Conservation (phyloP, 2,888 invertebrate genomes). For the Macrosiphum euphorbiae region DNA sequence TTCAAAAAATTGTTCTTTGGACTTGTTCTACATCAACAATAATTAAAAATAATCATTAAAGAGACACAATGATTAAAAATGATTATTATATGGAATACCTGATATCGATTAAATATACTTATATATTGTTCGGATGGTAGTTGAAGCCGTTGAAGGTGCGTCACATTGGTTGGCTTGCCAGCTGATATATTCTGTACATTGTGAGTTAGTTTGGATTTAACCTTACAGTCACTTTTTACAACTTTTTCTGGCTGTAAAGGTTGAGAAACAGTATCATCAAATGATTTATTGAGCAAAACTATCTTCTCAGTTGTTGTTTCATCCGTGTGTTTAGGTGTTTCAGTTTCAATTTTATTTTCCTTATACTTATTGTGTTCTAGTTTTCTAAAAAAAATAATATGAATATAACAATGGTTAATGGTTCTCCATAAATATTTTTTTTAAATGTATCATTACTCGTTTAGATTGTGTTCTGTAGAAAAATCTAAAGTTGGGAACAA, state of each 20-base stretch:
- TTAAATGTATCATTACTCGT: slow-evolving; percentile 24
- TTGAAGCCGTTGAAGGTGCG: background rate
- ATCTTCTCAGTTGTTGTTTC: background rate
- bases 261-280: background rate
- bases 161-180: background rate
- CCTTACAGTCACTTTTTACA: background rate
- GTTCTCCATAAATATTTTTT: background rate
- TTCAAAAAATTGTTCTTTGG: slow-evolving; percentile 39
- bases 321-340: background rate
- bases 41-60: background rate
- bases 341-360: background rate
- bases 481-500: slow-evolving; percentile 49
- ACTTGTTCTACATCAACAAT: background rate
- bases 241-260: background rate
- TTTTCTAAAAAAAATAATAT: slow-evolving; percentile 34
- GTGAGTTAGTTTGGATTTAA: background rate
- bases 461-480: slow-evolving; percentile 35
- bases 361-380: background rate
- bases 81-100: slow-evolving; percentile 7
- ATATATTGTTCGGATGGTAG: slow-evolving; percentile 31
- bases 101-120: slow-evolving; percentile 59
- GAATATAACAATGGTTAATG: background rate
- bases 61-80: background rate
- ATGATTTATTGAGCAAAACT: background rate
- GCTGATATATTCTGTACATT: background rate